Conservation (phyloP, 2,888 invertebrate genomes). For the Scelioninae gen. 1 region DNA sequence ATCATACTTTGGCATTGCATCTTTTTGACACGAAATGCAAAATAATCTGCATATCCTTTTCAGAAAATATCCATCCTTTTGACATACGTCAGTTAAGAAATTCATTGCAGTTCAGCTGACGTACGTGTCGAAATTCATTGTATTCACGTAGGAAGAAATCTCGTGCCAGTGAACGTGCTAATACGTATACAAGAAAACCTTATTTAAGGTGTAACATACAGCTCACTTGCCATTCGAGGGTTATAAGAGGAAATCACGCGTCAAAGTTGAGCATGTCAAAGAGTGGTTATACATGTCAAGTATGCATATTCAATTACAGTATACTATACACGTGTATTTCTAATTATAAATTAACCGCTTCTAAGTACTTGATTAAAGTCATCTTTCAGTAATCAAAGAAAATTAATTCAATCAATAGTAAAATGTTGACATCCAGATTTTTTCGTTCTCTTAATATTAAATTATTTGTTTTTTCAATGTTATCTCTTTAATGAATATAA, state of each 20-base stretch:
- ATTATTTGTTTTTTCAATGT: too few relatives aligned
- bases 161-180: constrained; percentile 38
- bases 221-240: constrained; percentile 55
- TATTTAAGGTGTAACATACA: constrained; percentile 43
- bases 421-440: too few relatives aligned
- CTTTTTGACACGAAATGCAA: too few relatives aligned
- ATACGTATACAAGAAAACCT: constrained; percentile 44
- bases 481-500: too few relatives aligned
- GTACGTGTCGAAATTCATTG: constrained; percentile 24
- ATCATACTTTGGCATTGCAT: too few relatives aligned
- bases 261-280: constrained; percentile 63
- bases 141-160: constrained; percentile 23
- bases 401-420: constrained; percentile 15
- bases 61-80: neutral
- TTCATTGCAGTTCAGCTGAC: constrained; percentile 5
- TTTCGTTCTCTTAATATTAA: too few relatives aligned
- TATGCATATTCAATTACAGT: constrained; percentile 55
- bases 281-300: constrained; percentile 63
- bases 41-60: neutral
- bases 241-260: constrained; percentile 58
- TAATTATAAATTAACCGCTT: constrained; percentile 55
- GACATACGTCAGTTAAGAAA: neutral
- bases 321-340: constrained; percentile 24
- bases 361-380: constrained; percentile 39
- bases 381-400: constrained; percentile 28